Conservation (phyloP, 2,888 invertebrate species). For the Hemicrepidius hirtus region DNA sequence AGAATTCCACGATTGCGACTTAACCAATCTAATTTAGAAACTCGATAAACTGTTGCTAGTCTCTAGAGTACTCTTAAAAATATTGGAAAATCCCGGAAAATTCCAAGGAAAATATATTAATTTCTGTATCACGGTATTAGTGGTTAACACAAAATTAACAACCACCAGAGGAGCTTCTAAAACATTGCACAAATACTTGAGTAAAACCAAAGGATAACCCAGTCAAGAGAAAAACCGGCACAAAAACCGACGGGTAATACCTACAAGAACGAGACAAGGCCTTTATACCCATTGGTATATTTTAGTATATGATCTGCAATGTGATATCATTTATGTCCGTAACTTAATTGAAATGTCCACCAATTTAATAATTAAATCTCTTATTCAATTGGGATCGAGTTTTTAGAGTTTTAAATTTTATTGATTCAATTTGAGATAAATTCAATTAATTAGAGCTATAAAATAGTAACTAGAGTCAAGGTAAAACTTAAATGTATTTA, state of each 20-base stretch:
- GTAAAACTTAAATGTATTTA: too few relatives aligned
- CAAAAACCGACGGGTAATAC: not conserved
- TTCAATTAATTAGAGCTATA: too few relatives aligned
- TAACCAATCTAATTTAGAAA: conserved; percentile 27
- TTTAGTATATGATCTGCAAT: too few relatives aligned
- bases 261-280: too few relatives aligned
- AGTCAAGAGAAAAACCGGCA: not conserved
- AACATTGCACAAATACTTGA: not conserved
- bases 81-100: not conserved
- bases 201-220: not conserved
- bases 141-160: conserved; percentile 4
- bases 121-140: not conserved
- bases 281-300: too few relatives aligned
- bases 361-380: too few relatives aligned
- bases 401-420: too few relatives aligned
- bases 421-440: too few relatives aligned
- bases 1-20: conserved; percentile 30
- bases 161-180: not conserved
- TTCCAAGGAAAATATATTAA: not conserved
- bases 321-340: too few relatives aligned
- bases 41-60: conserved; percentile 41
- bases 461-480: too few relatives aligned
- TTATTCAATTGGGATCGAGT: too few relatives aligned
- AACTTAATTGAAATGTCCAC: too few relatives aligned
- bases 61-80: not conserved